Evolutionary conservation across 2,113 vertebrate genomes (phyloP).

Genomic region (Brachirus orientalis): DNA sequence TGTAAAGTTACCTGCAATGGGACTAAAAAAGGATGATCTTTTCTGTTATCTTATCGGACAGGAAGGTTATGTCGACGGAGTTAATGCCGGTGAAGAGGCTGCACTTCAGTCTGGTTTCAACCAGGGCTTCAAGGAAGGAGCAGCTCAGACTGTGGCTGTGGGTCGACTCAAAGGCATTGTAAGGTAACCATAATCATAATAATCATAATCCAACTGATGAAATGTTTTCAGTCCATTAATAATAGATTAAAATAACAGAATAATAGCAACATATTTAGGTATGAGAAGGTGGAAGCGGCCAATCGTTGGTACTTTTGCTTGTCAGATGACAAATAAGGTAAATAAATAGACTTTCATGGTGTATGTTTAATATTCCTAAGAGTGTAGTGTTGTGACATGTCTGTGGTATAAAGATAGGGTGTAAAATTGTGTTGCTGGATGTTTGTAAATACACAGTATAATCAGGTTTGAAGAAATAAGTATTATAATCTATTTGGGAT

Average conservation of each 20-base stretch:
- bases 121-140: conserved; percentile 87
- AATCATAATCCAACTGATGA: neutral
- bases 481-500: no score
- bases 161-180: conserved; percentile 89
- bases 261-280: neutral
- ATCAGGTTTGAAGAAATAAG: neutral
- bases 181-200: conserved; percentile 81
- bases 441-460: no score
- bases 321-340: no score
- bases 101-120: conserved; percentile 90
- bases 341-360: no score
- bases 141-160: conserved; percentile 78
- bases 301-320: neutral
- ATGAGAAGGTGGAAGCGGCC: neutral
- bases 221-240: neutral
- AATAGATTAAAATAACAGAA: neutral
- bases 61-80: conserved; percentile 94
- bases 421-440: no score
- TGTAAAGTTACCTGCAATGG: neutral
- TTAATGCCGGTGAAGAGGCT: conserved; percentile 87
- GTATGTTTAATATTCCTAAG: no score
- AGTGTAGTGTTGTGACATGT: no score
- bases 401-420: no score
- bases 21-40: no score
- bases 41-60: conserved; percentile 45